Percentiles rank a stretch among this genome's conserved stretches.
These are phyloP conservation scores for Caiman crocodilus DNA, from an alignment of 2,797 vertebrate genomes.

Conservation along the genomic window DNA sequence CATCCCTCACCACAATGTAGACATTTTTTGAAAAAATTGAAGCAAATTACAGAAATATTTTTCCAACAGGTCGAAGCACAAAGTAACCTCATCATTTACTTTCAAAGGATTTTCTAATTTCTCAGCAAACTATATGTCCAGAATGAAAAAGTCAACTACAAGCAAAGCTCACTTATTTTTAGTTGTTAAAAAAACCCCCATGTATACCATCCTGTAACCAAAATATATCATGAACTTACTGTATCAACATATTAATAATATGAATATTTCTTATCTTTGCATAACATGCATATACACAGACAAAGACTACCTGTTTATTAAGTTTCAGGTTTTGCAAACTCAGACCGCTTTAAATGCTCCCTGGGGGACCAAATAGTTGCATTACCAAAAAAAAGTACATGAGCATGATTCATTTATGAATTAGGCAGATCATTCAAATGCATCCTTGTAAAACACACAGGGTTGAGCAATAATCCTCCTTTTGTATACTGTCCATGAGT, in stretches of 20 bases:
- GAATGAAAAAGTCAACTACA: not conserved
- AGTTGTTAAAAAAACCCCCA: not conserved
- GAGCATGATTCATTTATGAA: too few species aligned
- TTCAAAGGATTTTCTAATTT: not conserved
- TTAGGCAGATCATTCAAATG: too few species aligned
- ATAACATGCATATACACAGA: not conserved
- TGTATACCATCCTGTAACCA: too few species aligned
- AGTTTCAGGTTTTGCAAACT: not conserved
- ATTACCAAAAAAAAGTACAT: too few species aligned
- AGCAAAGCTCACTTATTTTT: not conserved
- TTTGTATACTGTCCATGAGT: too few species aligned
- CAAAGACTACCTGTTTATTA: not conserved
- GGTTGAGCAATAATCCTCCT: too few species aligned
- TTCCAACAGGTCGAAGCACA: not conserved
- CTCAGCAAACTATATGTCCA: not conserved
- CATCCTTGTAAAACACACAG: too few species aligned
- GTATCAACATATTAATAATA: rapidly evolving
- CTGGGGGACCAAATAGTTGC: too few species aligned
- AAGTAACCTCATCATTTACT: not conserved
- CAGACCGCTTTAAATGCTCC: not conserved
- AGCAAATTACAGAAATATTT: not conserved
- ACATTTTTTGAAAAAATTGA: not conserved
- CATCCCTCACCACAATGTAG: not conserved
- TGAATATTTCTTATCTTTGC: not conserved
- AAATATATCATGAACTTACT: not conserved